phyloP scores from a whole-genome alignment of 1,140 invertebrate species.

The Sesamia nonagrioides region DNA sequence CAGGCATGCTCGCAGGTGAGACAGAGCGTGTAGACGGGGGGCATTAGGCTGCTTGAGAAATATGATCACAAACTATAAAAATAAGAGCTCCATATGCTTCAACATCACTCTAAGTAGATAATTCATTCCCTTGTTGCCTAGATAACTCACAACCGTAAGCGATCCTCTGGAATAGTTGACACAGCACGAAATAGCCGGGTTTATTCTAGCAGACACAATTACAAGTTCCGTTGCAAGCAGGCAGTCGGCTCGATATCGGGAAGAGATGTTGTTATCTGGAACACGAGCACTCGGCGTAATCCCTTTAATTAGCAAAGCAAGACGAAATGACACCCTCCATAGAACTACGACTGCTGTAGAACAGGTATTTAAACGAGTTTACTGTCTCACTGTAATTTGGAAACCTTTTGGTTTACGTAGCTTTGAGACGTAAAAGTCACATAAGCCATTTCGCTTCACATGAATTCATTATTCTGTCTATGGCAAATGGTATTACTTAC shows the following conservation, averaged over 20 bases:
- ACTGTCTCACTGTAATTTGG: not conserved
- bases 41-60: too few relatives aligned
- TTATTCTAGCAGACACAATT: constrained; percentile 59
- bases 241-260: constrained; percentile 57
- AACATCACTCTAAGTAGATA: not conserved
- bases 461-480: not conserved
- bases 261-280: constrained; percentile 64
- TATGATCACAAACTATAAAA: too few relatives aligned
- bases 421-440: too few relatives aligned
- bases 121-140: not conserved
- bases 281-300: constrained; percentile 63
- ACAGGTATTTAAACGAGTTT: constrained; percentile 15
- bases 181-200: constrained; percentile 42
- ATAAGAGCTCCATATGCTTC: too few relatives aligned
- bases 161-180: constrained; percentile 21
- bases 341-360: constrained; percentile 12
- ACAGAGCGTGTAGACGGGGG: too few relatives aligned
- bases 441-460: not conserved
- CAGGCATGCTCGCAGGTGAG: too few relatives aligned
- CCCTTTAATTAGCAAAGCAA: constrained; percentile 75
- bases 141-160: not conserved
- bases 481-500: not conserved
- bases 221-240: constrained; percentile 53
- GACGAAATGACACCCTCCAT: constrained; percentile 60
- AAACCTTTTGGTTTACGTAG: not conserved